Evolutionary conservation across 2,797 vertebrate genomes (phyloP).

Genomic region (Falco columbarius): DNA sequence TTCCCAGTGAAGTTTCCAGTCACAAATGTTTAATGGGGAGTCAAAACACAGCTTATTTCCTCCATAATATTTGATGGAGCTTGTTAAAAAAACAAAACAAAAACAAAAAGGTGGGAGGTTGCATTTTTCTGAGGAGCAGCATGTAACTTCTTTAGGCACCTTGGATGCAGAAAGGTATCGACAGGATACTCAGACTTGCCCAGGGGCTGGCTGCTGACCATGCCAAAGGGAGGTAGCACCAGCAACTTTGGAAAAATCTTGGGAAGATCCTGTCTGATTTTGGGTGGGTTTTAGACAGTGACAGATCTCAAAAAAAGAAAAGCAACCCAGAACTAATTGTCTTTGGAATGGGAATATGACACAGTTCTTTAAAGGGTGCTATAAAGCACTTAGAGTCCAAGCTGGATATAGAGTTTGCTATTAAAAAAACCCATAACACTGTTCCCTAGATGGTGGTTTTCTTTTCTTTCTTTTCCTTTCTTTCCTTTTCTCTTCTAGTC

Average conservation of each 20-base stretch:
- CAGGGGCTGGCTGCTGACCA: not conserved
- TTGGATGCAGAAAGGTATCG: not conserved
- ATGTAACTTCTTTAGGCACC: not conserved
- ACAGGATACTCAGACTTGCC: not conserved
- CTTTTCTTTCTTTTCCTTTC: too few relatives aligned
- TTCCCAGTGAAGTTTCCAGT: not conserved
- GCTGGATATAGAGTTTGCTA: not conserved
- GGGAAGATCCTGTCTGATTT: not conserved
- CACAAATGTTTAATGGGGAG: not conserved
- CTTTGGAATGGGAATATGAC: not conserved
- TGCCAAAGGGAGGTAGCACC: not conserved
- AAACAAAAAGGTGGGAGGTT: not conserved
- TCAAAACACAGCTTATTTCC: not conserved
- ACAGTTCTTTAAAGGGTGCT: not conserved
- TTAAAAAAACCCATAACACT: not conserved
- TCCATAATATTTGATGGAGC: not conserved
- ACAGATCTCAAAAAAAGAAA: not conserved
- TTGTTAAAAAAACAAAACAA: not conserved
- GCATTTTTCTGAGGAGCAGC: not conserved
- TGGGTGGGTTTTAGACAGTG: not conserved
- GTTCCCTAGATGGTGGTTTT: not conserved
- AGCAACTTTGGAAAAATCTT: not conserved
- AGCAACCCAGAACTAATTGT: not conserved
- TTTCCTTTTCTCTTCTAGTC: accelerated
- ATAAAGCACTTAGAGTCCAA: not conserved